Percentiles rank a stretch among this genome's conserved stretches.
phyloP scores from a whole-genome alignment of 2,888 invertebrate genomes.

The Melanostoma mellinum region DNA sequence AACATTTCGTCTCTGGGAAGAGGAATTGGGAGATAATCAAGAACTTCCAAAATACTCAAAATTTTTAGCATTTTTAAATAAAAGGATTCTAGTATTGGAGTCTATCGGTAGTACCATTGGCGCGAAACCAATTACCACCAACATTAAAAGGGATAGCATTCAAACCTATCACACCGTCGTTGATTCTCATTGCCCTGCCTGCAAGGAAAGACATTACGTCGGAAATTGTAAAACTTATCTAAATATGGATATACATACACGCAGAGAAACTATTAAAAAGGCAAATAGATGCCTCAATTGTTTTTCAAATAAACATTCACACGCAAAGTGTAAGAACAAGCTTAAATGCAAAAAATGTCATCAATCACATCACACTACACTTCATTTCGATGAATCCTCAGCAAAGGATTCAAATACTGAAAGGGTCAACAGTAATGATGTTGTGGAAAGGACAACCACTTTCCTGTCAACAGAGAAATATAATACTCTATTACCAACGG shows the following conservation, averaged over 20 bases:
- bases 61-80: too few species aligned
- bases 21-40: too few species aligned
- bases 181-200: conserved; percentile 8
- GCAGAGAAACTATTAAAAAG: not conserved
- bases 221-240: conserved; percentile 1
- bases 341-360: not conserved
- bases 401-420: conserved; percentile 2
- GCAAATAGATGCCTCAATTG: conserved; percentile 13
- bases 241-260: not conserved
- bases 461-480: not conserved
- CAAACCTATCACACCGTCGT: not conserved
- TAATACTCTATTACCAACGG: conserved; percentile 5
- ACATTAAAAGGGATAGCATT: not conserved
- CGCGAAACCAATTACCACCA: too few species aligned
- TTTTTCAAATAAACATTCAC: conserved; percentile 12
- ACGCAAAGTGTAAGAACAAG: not conserved
- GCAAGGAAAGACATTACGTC: conserved; percentile 6
- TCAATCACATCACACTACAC: not conserved
- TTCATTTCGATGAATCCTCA: not conserved
- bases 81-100: too few species aligned
- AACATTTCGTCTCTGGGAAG: too few species aligned
- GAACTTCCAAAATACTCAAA: too few species aligned
- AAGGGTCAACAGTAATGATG: not conserved
- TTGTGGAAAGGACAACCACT: not conserved
- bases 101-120: too few species aligned